Base-by-base conservation (phyloP, 2,113 vertebrate genomes). In the Nycticryphes semicollaris region DNA sequence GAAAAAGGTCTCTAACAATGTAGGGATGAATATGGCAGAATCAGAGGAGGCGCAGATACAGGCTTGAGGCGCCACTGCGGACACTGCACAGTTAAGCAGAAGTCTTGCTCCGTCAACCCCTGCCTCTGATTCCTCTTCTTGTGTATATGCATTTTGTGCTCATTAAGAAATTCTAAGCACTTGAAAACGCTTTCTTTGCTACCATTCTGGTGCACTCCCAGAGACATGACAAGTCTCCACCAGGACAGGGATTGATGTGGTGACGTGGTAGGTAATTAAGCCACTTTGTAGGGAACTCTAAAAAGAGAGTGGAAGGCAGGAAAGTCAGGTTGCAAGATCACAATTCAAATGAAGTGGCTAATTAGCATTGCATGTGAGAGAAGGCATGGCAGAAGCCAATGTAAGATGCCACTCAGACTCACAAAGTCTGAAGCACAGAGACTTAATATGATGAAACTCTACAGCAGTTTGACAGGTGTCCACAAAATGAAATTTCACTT, bases 401-500 rank as follows among this genome's bases (percentile, higher is more conserved):
- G 1, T 33, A 81, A 94, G 77, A 78, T 57, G 27, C 20, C 27
- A 70, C 53, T 87, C 69, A 62, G 30, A 66, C 21, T 64, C 39
- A 41, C 21, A 17, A 75, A 78, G 20, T 94, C 83, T 91, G 60
- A 96, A 72, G 33, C 50, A 89, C 16, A 67, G 54, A 39, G 9
- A 72, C 35, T 60, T 64, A 70, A 67, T 77, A 75, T 2, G 47
- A 23, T 39, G 15, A 70, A 93, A 83, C 5, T 23, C 24, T 64
- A 39, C 30, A 84, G 41, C 45, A 92, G 41, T 67, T 75, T 89
- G 73, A 81, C 47, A 87, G 39, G 10, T 72, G 86, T 81, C 84
- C 84, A 94, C 62, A 35, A 60, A 75, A 70, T 84, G 10, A 93
- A 94, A 91, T 47, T 33, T 75, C 56, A 80, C 30, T 87, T 70